These are phyloP conservation scores for Adineta ricciae DNA, from an alignment of 2,888 invertebrate species.

Conservation along the genomic window DNA sequence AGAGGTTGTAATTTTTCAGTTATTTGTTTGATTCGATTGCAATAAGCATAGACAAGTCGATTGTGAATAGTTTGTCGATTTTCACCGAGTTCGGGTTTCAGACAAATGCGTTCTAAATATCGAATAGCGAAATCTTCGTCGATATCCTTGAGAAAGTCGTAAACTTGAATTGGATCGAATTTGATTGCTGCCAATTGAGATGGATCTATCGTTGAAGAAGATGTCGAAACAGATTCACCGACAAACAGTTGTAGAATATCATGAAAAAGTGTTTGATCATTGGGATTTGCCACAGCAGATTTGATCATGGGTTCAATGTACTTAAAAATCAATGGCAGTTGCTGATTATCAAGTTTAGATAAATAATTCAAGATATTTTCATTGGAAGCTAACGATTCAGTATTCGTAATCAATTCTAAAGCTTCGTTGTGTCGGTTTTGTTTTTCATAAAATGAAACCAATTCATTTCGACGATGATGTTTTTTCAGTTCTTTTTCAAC, in stretches of 20 bases:
- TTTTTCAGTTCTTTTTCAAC: background rate
- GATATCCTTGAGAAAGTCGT: background rate
- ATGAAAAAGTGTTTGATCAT: background rate
- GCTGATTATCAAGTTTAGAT: background rate
- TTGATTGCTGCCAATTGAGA: background rate
- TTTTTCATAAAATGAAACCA: conserved; percentile 12
- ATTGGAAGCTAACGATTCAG: background rate
- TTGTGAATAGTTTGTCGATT: background rate
- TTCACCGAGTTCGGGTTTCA: background rate
- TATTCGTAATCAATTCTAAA: background rate
- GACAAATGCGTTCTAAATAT: background rate
- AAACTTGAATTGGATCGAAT: background rate
- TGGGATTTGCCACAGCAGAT: background rate
- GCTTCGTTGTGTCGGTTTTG: background rate
- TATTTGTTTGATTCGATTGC: background rate
- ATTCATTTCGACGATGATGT: background rate
- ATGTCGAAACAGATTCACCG: background rate
- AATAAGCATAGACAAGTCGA: conserved; percentile 6
- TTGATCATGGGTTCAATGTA: background rate
- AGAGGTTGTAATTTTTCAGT: background rate
- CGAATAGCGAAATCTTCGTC: background rate
- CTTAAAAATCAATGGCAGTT: background rate
- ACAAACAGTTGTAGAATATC: background rate
- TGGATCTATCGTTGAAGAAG: background rate
- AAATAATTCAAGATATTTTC: background rate